A percentile compares a stretch with the other conserved stretches of the same genome.
These are phyloP conservation scores for Tachycineta bicolor DNA, from an alignment of 2,113 vertebrate species.

Conservation along the genomic window DNA sequence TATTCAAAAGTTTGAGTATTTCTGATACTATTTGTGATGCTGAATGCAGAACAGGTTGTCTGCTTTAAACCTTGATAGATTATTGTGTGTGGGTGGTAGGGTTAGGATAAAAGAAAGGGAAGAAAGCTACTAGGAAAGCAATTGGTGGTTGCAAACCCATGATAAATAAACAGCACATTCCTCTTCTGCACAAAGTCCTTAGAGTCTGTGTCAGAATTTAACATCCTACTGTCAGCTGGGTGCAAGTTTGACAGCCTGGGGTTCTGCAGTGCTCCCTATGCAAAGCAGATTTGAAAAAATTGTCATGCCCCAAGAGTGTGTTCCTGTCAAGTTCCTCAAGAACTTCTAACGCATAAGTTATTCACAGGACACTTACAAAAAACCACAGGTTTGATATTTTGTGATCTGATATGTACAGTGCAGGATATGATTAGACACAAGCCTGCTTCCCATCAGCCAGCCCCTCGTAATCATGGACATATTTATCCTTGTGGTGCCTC, in stretches of 20 bases:
- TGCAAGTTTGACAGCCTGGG: slow-evolving; percentile 17
- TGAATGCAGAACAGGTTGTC: slow-evolving; percentile 45
- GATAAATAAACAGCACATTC: slow-evolving; percentile 64
- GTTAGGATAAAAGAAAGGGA: slow-evolving; percentile 47
- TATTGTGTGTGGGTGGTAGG: slow-evolving; percentile 40
- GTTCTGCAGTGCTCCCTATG: not conserved
- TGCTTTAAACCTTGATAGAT: slow-evolving; percentile 27
- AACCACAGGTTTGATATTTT: slow-evolving; percentile 26
- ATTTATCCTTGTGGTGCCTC: slow-evolving; percentile 44
- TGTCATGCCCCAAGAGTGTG: not conserved
- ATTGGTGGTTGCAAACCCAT: slow-evolving; percentile 27
- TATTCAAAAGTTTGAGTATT: not conserved
- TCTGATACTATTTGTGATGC: not conserved
- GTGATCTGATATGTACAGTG: slow-evolving; percentile 37
- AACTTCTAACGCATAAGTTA: not conserved
- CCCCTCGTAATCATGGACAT: slow-evolving; percentile 34
- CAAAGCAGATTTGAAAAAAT: not conserved
- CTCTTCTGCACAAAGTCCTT: slow-evolving; percentile 17
- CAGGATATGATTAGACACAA: slow-evolving; percentile 54
- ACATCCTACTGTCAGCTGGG: slow-evolving; percentile 28
- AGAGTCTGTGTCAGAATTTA: slow-evolving; percentile 24
- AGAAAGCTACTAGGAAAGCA: slow-evolving; percentile 47
- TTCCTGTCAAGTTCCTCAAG: slow-evolving; percentile 2
- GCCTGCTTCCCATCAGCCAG: slow-evolving; percentile 55
- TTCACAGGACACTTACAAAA: slow-evolving; percentile 4